Evolutionary conservation across 2,797 vertebrate genomes (phyloP).

Genomic region (Pogonophryne albipinna): DNA sequence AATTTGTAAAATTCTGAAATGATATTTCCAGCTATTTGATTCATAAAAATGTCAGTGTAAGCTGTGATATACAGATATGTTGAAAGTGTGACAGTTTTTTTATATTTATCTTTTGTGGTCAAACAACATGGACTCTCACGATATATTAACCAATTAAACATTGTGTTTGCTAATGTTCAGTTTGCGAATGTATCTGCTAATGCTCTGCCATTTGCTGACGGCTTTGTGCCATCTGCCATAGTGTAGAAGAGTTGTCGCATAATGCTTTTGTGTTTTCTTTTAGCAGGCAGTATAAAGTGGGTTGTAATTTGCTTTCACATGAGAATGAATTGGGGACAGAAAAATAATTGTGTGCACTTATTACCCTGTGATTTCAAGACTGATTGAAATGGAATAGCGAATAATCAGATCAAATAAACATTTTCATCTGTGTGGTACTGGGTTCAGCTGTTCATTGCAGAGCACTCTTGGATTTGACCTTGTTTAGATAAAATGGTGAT

Average conservation of each 20-base stretch:
- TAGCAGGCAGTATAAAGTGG: conserved; percentile 33
- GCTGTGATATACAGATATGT: conserved; percentile 11
- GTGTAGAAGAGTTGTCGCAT: conserved; percentile 14
- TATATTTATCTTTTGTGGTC: conserved; percentile 10
- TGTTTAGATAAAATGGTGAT: conserved; percentile 23
- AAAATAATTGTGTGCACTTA: conserved; percentile 29
- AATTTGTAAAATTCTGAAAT: conserved; percentile 29
- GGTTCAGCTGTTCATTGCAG: conserved; percentile 25
- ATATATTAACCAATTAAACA: conserved; percentile 24
- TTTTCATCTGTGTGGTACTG: conserved; percentile 18
- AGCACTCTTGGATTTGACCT: conserved; percentile 14
- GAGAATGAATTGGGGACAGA: conserved; percentile 22
- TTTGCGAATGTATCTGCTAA: conserved; percentile 45
- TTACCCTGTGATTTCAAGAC: conserved; percentile 39
- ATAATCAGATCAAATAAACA: conserved; percentile 64
- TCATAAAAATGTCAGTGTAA: neutral
- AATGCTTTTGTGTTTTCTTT: conserved; percentile 8
- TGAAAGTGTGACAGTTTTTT: conserved; percentile 24
- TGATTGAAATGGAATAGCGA: conserved; percentile 34
- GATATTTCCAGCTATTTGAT: conserved; percentile 25
- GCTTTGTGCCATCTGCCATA: conserved; percentile 38
- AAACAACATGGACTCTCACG: conserved; percentile 11
- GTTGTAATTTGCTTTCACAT: conserved; percentile 25
- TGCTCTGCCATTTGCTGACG: conserved; percentile 25
- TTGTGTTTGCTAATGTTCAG: conserved; percentile 49